Evolutionary conservation across 2,113 vertebrate genomes (phyloP).

Genomic region (Rhombomys opimus): DNA sequence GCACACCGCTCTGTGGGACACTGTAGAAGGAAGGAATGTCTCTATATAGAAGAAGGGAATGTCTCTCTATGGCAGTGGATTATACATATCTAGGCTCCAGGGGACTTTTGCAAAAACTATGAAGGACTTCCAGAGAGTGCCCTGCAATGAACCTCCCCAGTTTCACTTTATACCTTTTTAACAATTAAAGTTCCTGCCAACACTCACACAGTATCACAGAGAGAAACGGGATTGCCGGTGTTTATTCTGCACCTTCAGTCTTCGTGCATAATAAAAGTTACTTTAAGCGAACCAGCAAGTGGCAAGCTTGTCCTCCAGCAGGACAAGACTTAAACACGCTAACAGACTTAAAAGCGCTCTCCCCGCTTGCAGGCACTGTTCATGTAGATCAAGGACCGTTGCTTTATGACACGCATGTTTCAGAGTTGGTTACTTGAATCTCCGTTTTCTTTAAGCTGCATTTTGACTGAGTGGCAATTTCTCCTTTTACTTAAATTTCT

Average conservation of each 20-base stretch:
- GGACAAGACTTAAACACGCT: background rate
- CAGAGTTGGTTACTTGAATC: background rate
- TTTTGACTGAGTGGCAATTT: background rate
- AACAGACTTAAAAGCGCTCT: background rate
- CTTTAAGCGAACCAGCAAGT: background rate
- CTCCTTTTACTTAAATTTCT: background rate
- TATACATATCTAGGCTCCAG: background rate
- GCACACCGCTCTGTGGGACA: background rate
- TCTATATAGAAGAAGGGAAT: background rate
- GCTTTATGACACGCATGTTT: background rate
- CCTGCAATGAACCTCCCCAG: background rate
- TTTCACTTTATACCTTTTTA: background rate
- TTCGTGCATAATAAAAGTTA: background rate
- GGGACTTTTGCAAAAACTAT: background rate
- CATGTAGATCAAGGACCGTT: background rate
- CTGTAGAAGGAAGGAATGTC: no score
- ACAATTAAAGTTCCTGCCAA: no score
- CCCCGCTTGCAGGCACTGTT: background rate
- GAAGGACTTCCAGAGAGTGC: background rate
- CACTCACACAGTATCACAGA: background rate
- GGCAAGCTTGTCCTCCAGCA: background rate
- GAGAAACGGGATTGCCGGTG: background rate
- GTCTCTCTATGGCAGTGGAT: background rate
- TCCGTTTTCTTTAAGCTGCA: background rate
- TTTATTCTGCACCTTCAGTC: background rate